Conservation (phyloP, 2,113 vertebrate genomes). For the Machaerirhynchus nigripectus region DNA sequence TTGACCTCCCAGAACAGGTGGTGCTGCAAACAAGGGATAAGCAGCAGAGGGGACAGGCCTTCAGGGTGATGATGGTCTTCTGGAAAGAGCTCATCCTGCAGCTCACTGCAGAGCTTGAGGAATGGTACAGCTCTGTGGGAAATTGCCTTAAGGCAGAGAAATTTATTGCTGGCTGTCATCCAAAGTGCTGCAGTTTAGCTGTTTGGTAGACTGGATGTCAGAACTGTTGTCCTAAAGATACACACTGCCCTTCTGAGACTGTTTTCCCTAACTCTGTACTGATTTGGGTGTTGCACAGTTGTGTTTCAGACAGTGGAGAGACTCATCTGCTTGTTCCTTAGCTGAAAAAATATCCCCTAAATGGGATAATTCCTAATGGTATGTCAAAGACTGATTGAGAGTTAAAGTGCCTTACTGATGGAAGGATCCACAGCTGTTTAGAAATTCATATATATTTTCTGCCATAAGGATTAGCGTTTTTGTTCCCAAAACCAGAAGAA, state of each 20-base stretch:
- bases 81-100: background rate
- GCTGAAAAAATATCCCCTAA: background rate
- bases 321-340: background rate
- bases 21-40: background rate
- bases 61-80: background rate
- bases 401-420: background rate
- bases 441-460: background rate
- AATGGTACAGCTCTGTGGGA: accelerated
- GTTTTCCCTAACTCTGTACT: background rate
- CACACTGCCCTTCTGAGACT: background rate
- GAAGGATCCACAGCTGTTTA: background rate
- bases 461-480: background rate
- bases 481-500: background rate
- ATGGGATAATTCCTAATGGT: background rate
- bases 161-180: background rate
- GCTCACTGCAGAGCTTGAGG: background rate
- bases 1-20: background rate
- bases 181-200: background rate
- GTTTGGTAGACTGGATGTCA: background rate
- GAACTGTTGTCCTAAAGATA: background rate
- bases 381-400: background rate
- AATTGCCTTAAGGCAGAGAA: background rate
- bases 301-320: background rate
- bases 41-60: background rate
- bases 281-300: background rate